Evolutionary conservation across 2,888 invertebrate species (phyloP), one percentile per base, ranked within the genome.

Genomic region (Operophtera brumata): DNA sequence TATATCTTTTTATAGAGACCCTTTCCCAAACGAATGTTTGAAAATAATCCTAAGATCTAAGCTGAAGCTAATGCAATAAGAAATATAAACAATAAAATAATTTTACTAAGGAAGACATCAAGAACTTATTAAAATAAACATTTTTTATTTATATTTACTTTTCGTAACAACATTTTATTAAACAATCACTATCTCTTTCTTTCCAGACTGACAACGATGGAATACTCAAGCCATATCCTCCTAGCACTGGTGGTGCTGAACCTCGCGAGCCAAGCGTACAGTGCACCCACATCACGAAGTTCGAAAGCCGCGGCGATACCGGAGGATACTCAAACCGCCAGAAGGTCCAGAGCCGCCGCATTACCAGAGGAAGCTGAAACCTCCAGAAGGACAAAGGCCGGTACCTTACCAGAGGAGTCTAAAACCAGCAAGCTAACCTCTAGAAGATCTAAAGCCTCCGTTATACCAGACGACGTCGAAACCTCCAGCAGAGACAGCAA

Each of bases 181-280:
- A 13, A 36, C 36, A 3, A 36, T 3, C 6, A 13, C 3, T 55
- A 57, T 65, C 65, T 51, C 62, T 34, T 62, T 73, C 41, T 67
- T 84, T 86, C 35, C 85, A 86, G 85, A 75, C 70, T 57, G 64
- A 65, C 40, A 64, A 47, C 55, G 14, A 89, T 90, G 90, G 78
- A 75, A 60, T 72, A 69, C 54, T 70, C 77, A 59, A 76, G 72
- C 44, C 72, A 68, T 10, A 57, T 83, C 37, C 64, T 88, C 34
- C 54, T 80, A 36, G 68, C 74, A 7, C 60, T 83, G 47, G 64
- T 85, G n/a, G 48, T 86, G 44, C 54, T 86, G 45, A 70, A 73
- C 49, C 51, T 86, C 14, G 67, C 80, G 11, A 69, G 76, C 48
- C 71, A 75, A 51, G 70, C 75, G 14, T 71, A 78, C 37, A 71